phyloP scores from a whole-genome alignment of 2,888 invertebrate genomes.

The Drosophila atroscutellata region DNA sequence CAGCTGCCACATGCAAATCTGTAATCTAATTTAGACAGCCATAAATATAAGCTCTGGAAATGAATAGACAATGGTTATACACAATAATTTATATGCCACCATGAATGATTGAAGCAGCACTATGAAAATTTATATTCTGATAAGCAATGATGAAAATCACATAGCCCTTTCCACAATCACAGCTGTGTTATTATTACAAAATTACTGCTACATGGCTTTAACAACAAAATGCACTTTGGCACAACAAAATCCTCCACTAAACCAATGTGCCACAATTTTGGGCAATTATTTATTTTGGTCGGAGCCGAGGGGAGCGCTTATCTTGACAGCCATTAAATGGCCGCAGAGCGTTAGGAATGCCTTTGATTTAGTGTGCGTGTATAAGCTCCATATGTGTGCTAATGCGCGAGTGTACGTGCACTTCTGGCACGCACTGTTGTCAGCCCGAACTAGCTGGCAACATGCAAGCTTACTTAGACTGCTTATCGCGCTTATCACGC shows the following conservation, averaged over 20 bases:
- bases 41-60: neutral
- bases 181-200: neutral
- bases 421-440: constrained; percentile 57
- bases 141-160: neutral
- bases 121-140: neutral
- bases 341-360: constrained; percentile 67
- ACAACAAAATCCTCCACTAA: constrained; percentile 5
- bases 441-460: constrained; percentile 23
- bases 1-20: neutral
- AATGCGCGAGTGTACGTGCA: constrained; percentile 44
- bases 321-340: constrained; percentile 77
- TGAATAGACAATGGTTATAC: neutral
- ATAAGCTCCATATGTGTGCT: neutral
- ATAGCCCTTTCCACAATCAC: neutral
- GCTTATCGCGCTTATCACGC: constrained; percentile 73
- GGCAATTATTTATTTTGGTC: constrained; percentile 72
- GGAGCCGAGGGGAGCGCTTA: constrained; percentile 49
- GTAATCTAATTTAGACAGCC: neutral
- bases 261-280: constrained; percentile 50
- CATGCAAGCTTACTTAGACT: constrained; percentile 31
- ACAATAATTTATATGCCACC: neutral
- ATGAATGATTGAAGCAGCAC: neutral
- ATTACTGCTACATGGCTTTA: constrained; percentile 7
- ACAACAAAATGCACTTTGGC: constrained; percentile 51
- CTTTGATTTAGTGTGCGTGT: constrained; percentile 53